Evolutionary conservation across 2,888 invertebrate species (phyloP), one percentile per base, ranked within the genome.

Genomic region (Pheosia tremula): DNA sequence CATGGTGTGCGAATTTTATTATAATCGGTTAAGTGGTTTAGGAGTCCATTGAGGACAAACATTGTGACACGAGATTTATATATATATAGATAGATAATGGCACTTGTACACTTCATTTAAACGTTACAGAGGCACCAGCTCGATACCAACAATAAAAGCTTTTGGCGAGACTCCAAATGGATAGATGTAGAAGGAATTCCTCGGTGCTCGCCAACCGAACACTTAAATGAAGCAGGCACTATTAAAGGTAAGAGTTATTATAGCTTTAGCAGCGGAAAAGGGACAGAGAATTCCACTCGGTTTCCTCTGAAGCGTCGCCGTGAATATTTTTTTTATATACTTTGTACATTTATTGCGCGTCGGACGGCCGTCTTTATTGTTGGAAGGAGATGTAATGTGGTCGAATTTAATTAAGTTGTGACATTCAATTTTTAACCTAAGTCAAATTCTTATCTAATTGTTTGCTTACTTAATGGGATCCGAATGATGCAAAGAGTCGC

Each of bases 151-250:
- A 87, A 87, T 89, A 88, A 90, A 88, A 86, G 83, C 81, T 78
- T 79, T 90, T 91, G 91, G 90, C 89, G 74, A 81, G 78, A 69
- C 84, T 91, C 91, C 91, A 92, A 91, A 88, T 88, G 85, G 83
- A 82, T 64, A 66, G 63, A 61, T 61, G 67, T 71, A 61, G 67
- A 69, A 67, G 72, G 63, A 72, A 75, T 75, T 77, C 57, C 56
- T 59, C 64, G 69, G 68, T 69, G 68, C 65, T 61, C 60, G 64
- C 63, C 67, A 71, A 63, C 67, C 63, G 73, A 78, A 71, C 77
- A 73, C 75, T 80, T 79, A 76, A 81, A 77, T 73, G 72, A 71
- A 79, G 72, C 80, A 77, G 77, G 80, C 76, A 78, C 78, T 81
- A 81, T 82, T 82, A 82, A 83, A 84, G 82, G 81, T 84, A 81